Base-by-base conservation (phyloP, 2,797 vertebrate genomes). In the Poecilia picta region DNA sequence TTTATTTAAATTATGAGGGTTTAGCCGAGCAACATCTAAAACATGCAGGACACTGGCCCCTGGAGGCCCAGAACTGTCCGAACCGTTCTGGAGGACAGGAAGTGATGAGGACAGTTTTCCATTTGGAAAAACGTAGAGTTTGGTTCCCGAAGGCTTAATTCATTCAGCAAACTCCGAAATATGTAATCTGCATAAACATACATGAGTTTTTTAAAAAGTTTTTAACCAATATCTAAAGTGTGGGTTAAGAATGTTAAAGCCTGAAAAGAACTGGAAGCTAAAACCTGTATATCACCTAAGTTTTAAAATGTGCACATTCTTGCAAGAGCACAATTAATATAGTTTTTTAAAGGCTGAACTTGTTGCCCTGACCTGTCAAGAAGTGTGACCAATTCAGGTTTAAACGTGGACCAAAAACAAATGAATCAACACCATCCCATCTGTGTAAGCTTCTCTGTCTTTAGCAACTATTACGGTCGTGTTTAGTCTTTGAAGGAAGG, bases 11-110 rank as follows among this genome's bases (percentile, higher is more conserved):
- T 28, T 70, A 45, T n/a, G 41, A 70, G 66, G 39, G 39, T 70
- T 43, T 43, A 70, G 39, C 23, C 6, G 25, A 70, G 68, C 39
- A 70, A n/a, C 68, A 45, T 70, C 68, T 70, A 70, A 43, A 70
- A 70, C 39, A 70, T 43, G 68, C 68, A 70, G 39, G 5, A 39
- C 18, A 66, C 33, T 39, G 33, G 33, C 33, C 33, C 62, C 62
- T 36, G 1, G 4, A 66, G 31, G 62, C 62, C 33, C 62, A 66
- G 62, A 66, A 66, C 33, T 39, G 16, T 66, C 33, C 8, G 8
- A 23, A 36, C 33, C 8, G 8, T 39, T 66, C 33, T 39, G 28
- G 62, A 66, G 33, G 36, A 39, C 36, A 66, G 33, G 20, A 20
- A 66, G 33, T 20, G 33, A 39, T 23, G 33, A 39, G 33, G 62